Evolutionary conservation across 2,888 invertebrate genomes (phyloP).

Genomic region (Cantharis flavilabris): DNA sequence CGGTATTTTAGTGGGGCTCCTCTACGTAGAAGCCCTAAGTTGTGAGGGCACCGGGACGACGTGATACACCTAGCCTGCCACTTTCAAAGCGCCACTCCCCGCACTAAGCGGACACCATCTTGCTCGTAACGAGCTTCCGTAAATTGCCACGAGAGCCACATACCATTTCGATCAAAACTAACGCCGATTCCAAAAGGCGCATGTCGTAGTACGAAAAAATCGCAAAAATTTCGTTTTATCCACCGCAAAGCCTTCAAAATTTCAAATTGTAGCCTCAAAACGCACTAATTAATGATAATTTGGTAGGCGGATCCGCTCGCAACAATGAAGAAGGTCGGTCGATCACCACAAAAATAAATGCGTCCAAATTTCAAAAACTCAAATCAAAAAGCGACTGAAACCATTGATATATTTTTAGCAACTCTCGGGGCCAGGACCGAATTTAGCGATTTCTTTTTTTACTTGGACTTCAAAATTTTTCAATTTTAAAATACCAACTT

Average conservation of each 20-base stretch:
- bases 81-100: slow-evolving; percentile 42
- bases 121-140: slow-evolving; percentile 34
- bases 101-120: slow-evolving; percentile 43
- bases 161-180: not conserved
- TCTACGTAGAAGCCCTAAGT: slow-evolving; percentile 22
- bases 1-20: slow-evolving; percentile 28
- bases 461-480: not conserved
- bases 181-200: slow-evolving; percentile 3
- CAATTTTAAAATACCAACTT: not conserved
- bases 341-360: not conserved
- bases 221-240: not conserved
- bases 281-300: not conserved
- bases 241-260: not conserved
- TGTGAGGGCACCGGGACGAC: slow-evolving; percentile 29
- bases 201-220: not conserved
- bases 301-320: not conserved
- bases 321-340: not conserved
- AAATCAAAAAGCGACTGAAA: not conserved
- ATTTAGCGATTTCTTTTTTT: not conserved
- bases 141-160: slow-evolving; percentile 37
- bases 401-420: not conserved
- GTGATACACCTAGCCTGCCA: slow-evolving; percentile 30
- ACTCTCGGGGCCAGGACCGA: not conserved
- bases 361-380: not conserved
- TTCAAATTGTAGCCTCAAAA: not conserved